Evolutionary conservation across 2,888 invertebrate species (phyloP).

Genomic region (Tetragonisca angustula): DNA sequence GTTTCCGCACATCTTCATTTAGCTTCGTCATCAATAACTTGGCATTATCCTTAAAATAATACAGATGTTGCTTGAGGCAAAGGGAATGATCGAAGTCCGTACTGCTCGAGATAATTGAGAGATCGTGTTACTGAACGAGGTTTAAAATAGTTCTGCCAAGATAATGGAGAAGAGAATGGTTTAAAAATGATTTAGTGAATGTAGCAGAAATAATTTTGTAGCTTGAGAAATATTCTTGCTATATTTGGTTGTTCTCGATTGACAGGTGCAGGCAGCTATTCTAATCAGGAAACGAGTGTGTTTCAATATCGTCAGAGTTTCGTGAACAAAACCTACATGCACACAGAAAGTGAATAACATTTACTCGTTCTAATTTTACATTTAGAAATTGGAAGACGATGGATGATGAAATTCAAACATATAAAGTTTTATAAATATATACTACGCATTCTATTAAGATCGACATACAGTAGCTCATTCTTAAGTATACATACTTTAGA

Average conservation of each 20-base stretch:
- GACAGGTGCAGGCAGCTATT: neutral
- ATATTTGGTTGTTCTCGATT: neutral
- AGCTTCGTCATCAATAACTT: too few species aligned
- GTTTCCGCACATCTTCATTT: too few species aligned
- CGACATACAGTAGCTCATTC: too few species aligned
- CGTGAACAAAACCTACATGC: neutral
- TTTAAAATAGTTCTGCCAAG: neutral
- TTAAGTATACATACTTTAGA: too few species aligned
- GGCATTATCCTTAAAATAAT: too few species aligned
- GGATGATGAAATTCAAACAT: neutral
- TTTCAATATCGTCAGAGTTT: neutral
- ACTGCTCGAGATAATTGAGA: constrained; percentile 8
- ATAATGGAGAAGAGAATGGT: neutral
- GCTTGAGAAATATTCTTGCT: neutral
- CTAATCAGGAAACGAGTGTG: neutral
- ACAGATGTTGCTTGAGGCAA: neutral
- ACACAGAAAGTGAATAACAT: neutral
- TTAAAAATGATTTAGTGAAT: neutral
- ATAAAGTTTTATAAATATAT: neutral
- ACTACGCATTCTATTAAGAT: neutral
- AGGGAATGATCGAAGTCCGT: neutral
- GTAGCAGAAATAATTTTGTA: too few species aligned
- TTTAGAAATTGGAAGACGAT: neutral
- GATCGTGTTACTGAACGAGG: neutral
- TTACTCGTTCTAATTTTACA: neutral